Percentiles rank a stretch among this genome's conserved stretches.
Evolutionary conservation across 2,888 invertebrate genomes (phyloP).

Genomic region (Zootermopsis nevadensis): DNA sequence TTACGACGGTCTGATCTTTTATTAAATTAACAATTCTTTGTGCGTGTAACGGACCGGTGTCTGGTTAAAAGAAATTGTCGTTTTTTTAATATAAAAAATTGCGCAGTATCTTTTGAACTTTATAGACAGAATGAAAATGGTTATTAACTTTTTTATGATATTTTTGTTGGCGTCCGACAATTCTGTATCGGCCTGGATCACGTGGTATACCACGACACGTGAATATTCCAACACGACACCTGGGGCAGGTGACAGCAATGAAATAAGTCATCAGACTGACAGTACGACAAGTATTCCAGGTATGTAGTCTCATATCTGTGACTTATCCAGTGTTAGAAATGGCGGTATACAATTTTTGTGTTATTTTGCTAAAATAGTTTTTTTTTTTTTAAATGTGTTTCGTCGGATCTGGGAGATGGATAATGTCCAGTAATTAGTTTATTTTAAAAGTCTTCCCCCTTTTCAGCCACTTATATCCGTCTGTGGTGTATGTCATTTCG

Average conservation of each 20-base stretch:
- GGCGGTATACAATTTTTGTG: too few relatives aligned
- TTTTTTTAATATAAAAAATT: too few relatives aligned
- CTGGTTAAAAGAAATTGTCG: too few relatives aligned
- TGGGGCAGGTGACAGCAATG: conserved; percentile 15
- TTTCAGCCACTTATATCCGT: too few relatives aligned
- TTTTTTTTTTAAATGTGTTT: too few relatives aligned
- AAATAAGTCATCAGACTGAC: background rate
- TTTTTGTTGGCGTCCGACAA: background rate
- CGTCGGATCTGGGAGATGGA: too few relatives aligned
- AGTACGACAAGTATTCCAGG: background rate
- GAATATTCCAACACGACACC: conserved; percentile 3
- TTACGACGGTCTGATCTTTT: background rate
- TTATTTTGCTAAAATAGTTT: too few relatives aligned
- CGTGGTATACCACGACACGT: conserved; percentile 2
- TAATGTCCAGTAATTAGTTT: too few relatives aligned
- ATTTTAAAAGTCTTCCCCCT: too few relatives aligned
- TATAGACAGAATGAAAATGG: background rate
- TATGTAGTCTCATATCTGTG: background rate
- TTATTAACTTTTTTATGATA: background rate
- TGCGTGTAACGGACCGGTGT: background rate
- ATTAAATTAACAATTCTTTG: background rate
- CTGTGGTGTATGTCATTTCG: too few relatives aligned
- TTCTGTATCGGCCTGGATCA: conserved; percentile 14
- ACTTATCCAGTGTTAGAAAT: too few relatives aligned
- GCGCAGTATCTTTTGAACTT: too few relatives aligned